Evolutionary conservation across 2,113 vertebrate genomes (phyloP).

Genomic region (Notothenia coriiceps): DNA sequence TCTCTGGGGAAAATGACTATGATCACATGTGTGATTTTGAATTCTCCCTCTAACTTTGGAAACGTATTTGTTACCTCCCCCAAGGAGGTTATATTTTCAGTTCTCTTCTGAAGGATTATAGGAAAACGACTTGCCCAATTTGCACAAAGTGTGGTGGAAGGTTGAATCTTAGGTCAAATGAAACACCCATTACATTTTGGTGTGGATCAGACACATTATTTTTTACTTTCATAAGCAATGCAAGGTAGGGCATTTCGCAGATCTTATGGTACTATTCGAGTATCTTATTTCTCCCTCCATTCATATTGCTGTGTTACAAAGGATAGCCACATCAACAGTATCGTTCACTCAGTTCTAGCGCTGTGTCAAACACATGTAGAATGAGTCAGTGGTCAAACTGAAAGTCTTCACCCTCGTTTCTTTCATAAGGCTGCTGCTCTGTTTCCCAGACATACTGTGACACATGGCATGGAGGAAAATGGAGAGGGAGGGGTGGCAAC

Average conservation of each 20-base stretch:
- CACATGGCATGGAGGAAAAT: slow-evolving; percentile 62
- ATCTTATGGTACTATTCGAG: too few relatives aligned
- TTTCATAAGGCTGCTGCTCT: slow-evolving; percentile 7
- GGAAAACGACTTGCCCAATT: too few relatives aligned
- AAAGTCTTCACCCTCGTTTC: slow-evolving; percentile 20
- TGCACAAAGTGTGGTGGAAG: too few relatives aligned
- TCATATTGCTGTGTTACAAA: background rate
- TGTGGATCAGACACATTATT: too few relatives aligned
- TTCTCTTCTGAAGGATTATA: too few relatives aligned
- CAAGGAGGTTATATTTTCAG: too few relatives aligned
- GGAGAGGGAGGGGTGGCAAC: slow-evolving; percentile 25
- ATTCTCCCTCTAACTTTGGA: background rate
- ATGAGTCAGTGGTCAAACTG: slow-evolving; percentile 48
- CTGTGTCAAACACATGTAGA: slow-evolving; percentile 27
- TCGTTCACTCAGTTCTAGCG: slow-evolving; percentile 6
- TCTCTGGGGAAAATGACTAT: slow-evolving; percentile 12
- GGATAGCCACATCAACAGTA: slow-evolving; percentile 34
- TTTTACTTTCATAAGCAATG: too few relatives aligned
- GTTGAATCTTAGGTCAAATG: too few relatives aligned
- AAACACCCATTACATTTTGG: too few relatives aligned
- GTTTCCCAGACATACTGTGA: slow-evolving; percentile 55
- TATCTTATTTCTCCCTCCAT: background rate
- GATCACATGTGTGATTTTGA: slow-evolving; percentile 17
- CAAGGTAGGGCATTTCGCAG: too few relatives aligned
- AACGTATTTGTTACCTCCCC: background rate